Percentiles rank a stretch among this genome's conserved stretches.
Conservation (phyloP, 1,140 invertebrate species). For the Caenorhabditis latens region DNA sequence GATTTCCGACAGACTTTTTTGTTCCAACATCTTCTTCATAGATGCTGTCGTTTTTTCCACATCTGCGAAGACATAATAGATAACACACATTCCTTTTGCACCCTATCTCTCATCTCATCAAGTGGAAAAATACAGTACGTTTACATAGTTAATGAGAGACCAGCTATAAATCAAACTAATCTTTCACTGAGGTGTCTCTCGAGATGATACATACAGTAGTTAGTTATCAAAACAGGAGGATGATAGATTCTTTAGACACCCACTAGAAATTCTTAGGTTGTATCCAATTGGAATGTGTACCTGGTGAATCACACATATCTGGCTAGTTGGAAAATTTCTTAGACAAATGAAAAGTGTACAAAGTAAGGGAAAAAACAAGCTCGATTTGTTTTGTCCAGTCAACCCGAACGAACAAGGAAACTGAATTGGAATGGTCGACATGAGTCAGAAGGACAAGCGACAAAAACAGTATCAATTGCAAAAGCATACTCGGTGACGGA, state of each 20-base stretch:
- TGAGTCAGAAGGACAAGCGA: slow-evolving; percentile 20
- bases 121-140: slow-evolving; percentile 48
- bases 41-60: not conserved
- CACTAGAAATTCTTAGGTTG: too few relatives aligned
- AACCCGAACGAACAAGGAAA: slow-evolving; percentile 34
- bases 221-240: too few relatives aligned
- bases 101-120: not conserved
- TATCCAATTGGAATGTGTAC: too few relatives aligned
- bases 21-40: not conserved
- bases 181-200: not conserved
- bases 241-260: too few relatives aligned
- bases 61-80: not conserved
- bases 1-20: not conserved
- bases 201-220: not conserved
- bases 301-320: too few relatives aligned
- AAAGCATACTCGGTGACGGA: not conserved
- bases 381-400: slow-evolving; percentile 43
- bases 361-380: slow-evolving; percentile 14
- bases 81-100: not conserved
- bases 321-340: not conserved
- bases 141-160: slow-evolving; percentile 34
- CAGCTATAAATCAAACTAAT: slow-evolving; percentile 14
- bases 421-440: slow-evolving; percentile 22
- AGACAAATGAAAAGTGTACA: slow-evolving; percentile 11
- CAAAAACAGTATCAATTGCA: slow-evolving; percentile 7